phyloP scores from a whole-genome alignment of 1,140 invertebrate species.

The Aphaenogaster rudis region DNA sequence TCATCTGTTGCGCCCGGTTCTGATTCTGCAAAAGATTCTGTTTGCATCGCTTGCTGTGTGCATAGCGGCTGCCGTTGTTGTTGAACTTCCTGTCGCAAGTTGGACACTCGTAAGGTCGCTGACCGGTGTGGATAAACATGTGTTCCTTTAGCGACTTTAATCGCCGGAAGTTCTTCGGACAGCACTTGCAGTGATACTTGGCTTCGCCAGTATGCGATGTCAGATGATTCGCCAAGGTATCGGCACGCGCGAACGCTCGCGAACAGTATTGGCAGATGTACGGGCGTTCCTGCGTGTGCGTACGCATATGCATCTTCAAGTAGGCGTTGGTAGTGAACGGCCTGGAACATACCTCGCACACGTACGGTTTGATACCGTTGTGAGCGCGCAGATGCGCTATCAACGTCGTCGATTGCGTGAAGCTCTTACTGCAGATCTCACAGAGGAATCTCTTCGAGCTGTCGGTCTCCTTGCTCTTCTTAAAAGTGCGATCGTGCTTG shows the following conservation, averaged over 20 bases:
- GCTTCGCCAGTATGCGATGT: slow-evolving; percentile 89
- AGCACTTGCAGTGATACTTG: slow-evolving; percentile 89
- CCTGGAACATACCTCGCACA: slow-evolving; percentile 90
- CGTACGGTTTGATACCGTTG: slow-evolving; percentile 90
- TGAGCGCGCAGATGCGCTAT: slow-evolving; percentile 88
- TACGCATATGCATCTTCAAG: slow-evolving; percentile 87
- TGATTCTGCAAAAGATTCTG: slow-evolving; percentile 82
- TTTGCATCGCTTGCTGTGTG: slow-evolving; percentile 85
- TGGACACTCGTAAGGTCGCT: slow-evolving; percentile 87
- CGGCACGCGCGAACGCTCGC: slow-evolving; percentile 85
- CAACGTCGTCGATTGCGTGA: slow-evolving; percentile 87
- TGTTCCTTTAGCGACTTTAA: slow-evolving; percentile 88
- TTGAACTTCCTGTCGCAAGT: slow-evolving; percentile 86
- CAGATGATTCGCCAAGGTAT: slow-evolving; percentile 86
- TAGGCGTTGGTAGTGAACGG: slow-evolving; percentile 87
- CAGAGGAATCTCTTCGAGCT: slow-evolving; percentile 91
- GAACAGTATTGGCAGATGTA: slow-evolving; percentile 88
- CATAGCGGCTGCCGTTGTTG: slow-evolving; percentile 86
- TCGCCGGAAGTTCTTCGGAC: slow-evolving; percentile 89
- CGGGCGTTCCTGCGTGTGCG: slow-evolving; percentile 88
- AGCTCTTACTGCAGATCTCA: slow-evolving; percentile 89
- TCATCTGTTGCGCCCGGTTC: slow-evolving; percentile 65
- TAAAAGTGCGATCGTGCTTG: slow-evolving; percentile 89
- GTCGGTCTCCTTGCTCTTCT: slow-evolving; percentile 88
- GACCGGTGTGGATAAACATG: slow-evolving; percentile 88